A percentile compares a stretch with the other conserved stretches of the same genome.
phyloP scores from a whole-genome alignment of 1,140 invertebrate genomes.

The Maconellicoccus hirsutus region DNA sequence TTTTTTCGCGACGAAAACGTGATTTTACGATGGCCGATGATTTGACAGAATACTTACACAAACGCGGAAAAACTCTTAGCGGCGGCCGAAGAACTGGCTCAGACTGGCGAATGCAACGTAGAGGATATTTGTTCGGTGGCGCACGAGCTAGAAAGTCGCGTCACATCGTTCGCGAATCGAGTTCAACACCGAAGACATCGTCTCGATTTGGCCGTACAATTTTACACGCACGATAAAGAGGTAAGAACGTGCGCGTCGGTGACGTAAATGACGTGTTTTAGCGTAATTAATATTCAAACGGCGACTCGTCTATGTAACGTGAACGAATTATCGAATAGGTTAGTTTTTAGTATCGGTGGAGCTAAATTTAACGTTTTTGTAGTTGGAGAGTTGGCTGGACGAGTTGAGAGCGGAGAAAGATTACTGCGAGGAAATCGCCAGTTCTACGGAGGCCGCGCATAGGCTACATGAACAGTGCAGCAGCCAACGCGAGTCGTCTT shows the following conservation, averaged over 20 bases:
- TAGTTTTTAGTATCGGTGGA: too few relatives aligned
- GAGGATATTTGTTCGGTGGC: slow-evolving; percentile 91
- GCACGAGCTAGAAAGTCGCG: slow-evolving; percentile 79
- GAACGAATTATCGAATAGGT: not conserved
- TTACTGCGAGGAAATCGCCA: slow-evolving; percentile 54
- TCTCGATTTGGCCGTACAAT: slow-evolving; percentile 83
- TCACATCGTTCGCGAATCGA: slow-evolving; percentile 82
- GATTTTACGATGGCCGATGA: too few relatives aligned
- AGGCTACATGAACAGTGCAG: slow-evolving; percentile 72
- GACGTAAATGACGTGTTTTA: not conserved
- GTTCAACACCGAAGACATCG: slow-evolving; percentile 84
- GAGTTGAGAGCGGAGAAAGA: slow-evolving; percentile 66
- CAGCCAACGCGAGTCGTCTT: slow-evolving; percentile 76
- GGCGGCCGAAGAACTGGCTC: slow-evolving; percentile 88
- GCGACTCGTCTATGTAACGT: not conserved
- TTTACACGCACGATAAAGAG: slow-evolving; percentile 94
- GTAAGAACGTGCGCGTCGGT: slow-evolving; percentile 41
- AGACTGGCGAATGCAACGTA: slow-evolving; percentile 90
- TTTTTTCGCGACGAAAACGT: too few relatives aligned
- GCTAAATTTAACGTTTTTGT: slow-evolving; percentile 27
- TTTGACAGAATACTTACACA: slow-evolving; percentile 96
- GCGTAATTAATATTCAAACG: not conserved
- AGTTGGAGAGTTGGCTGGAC: slow-evolving; percentile 68
- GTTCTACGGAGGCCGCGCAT: slow-evolving; percentile 75
- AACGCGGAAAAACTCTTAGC: slow-evolving; percentile 94